Conservation (phyloP, 2,797 vertebrate genomes). For the Tachyglossus aculeatus region DNA sequence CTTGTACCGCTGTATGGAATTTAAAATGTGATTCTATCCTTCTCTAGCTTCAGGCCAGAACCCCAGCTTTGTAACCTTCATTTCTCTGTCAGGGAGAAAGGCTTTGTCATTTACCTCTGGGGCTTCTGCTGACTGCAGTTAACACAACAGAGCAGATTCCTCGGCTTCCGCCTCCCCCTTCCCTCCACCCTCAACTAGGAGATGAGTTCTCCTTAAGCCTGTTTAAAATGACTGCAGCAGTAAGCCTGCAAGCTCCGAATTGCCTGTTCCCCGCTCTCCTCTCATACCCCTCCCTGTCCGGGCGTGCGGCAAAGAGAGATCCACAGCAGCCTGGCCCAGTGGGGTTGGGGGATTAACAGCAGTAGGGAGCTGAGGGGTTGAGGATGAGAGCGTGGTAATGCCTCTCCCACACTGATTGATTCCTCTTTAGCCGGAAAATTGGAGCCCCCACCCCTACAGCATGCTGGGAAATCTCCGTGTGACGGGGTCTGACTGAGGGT, state of each 20-base stretch:
- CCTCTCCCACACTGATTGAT: background rate
- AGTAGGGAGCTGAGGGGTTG: background rate
- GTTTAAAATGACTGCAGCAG: conserved; percentile 25
- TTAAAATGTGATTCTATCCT: background rate
- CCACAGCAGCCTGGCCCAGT: background rate
- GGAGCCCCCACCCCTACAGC: background rate
- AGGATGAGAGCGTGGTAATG: background rate
- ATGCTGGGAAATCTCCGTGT: background rate
- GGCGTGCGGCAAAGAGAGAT: background rate
- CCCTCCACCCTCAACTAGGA: conserved; percentile 13
- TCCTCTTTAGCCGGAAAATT: background rate
- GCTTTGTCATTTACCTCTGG: conserved; percentile 1
- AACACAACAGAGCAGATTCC: background rate
- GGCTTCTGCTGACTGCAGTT: conserved; percentile 18
- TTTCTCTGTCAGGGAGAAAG: conserved; percentile 23
- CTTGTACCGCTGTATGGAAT: background rate
- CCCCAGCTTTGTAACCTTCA: background rate
- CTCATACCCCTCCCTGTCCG: background rate
- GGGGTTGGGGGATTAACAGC: background rate
- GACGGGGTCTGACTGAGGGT: background rate
- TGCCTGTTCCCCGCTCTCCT: background rate
- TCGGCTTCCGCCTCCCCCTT: background rate
- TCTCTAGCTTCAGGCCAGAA: background rate
- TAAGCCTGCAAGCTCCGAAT: background rate
- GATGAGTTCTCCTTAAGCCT: conserved; percentile 30